Percentiles rank a stretch among this genome's conserved stretches.
Evolutionary conservation across 2,888 invertebrate genomes (phyloP).

Genomic region (Lasioglossum pauxillum): DNA sequence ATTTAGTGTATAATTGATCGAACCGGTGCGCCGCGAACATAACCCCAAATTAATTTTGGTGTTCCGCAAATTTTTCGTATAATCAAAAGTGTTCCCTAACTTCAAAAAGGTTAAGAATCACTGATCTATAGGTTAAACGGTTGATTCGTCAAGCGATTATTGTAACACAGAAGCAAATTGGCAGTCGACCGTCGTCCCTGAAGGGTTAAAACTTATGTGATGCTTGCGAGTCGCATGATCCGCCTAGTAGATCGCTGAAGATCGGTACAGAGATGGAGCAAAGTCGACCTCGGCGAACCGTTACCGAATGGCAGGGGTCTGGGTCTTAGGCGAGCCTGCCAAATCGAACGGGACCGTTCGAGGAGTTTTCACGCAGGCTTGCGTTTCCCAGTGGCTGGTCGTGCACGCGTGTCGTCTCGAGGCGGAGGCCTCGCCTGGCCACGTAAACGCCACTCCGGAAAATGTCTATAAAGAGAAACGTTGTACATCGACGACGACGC

Average conservation of each 20-base stretch:
- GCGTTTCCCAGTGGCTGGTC: not conserved
- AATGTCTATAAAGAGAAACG: slow-evolving; percentile 29
- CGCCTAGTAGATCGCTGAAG: not conserved
- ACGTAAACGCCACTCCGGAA: slow-evolving; percentile 32
- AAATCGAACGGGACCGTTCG: slow-evolving; percentile 36
- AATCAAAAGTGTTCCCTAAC: no score
- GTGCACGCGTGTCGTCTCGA: slow-evolving; percentile 8
- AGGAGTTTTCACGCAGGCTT: slow-evolving; percentile 33
- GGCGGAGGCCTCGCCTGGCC: not conserved
- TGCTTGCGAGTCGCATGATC: not conserved
- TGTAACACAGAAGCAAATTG: no score
- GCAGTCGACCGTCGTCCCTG: no score
- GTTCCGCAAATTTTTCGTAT: no score
- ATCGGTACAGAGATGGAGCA: not conserved
- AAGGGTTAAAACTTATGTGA: not conserved
- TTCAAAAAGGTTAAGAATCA: no score
- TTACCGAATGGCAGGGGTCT: not conserved
- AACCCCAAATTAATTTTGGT: no score
- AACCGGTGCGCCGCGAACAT: no score
- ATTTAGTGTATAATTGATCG: no score
- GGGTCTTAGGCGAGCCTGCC: slow-evolving; percentile 14
- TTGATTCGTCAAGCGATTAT: no score
- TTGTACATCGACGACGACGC: not conserved
- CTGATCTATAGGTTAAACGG: no score
- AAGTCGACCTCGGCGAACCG: not conserved